These are phyloP conservation scores for Pachyseris speciosa DNA, from an alignment of 64 coral and sea anemone genomes.

Conservation along the genomic window DNA sequence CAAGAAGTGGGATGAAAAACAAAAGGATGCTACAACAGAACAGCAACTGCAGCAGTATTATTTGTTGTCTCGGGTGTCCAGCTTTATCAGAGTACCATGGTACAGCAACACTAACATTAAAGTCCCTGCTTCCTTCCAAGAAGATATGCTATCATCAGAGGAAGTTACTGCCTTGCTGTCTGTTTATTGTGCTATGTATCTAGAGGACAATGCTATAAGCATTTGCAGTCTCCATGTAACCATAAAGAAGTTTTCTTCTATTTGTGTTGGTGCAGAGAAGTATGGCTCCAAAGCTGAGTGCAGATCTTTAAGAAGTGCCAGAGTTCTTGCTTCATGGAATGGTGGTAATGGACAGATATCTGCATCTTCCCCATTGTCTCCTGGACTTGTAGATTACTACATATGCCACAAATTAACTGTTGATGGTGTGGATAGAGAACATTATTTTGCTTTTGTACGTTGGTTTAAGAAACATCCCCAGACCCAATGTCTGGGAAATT, in stretches of 20 bases:
- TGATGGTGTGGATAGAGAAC: slow-evolving; percentile 13
- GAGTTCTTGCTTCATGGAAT: slow-evolving; percentile 36
- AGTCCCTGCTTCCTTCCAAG: neutral
- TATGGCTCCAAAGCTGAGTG: slow-evolving; percentile 41
- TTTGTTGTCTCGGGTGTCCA: neutral
- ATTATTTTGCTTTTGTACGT: slow-evolving; percentile 27
- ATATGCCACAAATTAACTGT: slow-evolving; percentile 36
- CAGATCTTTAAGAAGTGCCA: neutral
- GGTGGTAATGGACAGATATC: neutral
- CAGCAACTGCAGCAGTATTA: neutral
- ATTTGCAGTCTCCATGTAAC: neutral
- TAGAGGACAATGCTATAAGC: slow-evolving; percentile 10
- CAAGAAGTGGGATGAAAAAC: neutral
- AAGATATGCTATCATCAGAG: neutral
- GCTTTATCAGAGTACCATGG: neutral
- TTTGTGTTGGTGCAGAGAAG: slow-evolving; percentile 22
- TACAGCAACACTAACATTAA: neutral
- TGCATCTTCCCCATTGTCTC: neutral
- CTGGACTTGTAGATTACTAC: slow-evolving; percentile 18
- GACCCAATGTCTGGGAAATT: neutral
- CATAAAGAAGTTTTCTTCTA: slow-evolving; percentile 22
- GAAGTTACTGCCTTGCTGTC: neutral
- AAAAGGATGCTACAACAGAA: neutral
- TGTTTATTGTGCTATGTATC: slow-evolving; percentile 20
- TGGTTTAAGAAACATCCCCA: slow-evolving; percentile 30